Evolutionary conservation across 2,888 invertebrate genomes (phyloP).

Genomic region (Sphecodes monilicornis): DNA sequence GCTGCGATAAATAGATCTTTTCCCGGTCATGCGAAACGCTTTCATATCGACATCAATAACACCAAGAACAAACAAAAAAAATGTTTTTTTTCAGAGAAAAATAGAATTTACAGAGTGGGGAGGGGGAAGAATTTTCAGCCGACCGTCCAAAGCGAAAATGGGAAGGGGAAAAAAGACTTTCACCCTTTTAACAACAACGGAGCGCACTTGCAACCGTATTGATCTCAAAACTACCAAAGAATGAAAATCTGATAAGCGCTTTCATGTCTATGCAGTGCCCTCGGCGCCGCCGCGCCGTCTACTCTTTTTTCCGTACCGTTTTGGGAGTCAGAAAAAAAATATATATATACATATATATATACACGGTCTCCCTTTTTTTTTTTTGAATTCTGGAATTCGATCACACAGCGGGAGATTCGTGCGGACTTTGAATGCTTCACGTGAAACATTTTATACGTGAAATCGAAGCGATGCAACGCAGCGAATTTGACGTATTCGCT

Average conservation of each 20-base stretch:
- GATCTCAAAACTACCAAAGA: conserved; percentile 18
- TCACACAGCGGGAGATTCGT: conserved; percentile 16
- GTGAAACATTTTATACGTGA: conserved; percentile 44
- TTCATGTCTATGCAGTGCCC: conserved; percentile 14
- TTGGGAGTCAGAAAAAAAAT: background rate
- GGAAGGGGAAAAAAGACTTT: conserved; percentile 12
- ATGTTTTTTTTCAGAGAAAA: background rate
- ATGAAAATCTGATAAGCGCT: conserved; percentile 43
- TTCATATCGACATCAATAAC: conserved; percentile 6
- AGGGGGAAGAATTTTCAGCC: background rate
- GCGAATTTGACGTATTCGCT: conserved; percentile 49
- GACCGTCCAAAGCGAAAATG: background rate
- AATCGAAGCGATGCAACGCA: conserved; percentile 27
- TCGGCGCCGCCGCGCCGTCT: background rate
- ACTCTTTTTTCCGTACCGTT: conserved; percentile 6
- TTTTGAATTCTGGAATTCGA: conserved; percentile 33
- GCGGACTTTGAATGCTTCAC: conserved; percentile 38
- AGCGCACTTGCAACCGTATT: conserved; percentile 41
- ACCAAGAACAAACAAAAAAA: background rate
- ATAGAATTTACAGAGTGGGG: background rate
- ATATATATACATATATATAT: background rate
- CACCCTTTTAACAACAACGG: conserved; percentile 15
- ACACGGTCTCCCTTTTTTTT: conserved; percentile 15
- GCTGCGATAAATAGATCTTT: conserved; percentile 3
- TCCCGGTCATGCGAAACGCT: background rate